Evolutionary conservation across 2,888 invertebrate genomes (phyloP), one percentile per base, ranked within the genome.

Genomic region (Globia sparganii): DNA sequence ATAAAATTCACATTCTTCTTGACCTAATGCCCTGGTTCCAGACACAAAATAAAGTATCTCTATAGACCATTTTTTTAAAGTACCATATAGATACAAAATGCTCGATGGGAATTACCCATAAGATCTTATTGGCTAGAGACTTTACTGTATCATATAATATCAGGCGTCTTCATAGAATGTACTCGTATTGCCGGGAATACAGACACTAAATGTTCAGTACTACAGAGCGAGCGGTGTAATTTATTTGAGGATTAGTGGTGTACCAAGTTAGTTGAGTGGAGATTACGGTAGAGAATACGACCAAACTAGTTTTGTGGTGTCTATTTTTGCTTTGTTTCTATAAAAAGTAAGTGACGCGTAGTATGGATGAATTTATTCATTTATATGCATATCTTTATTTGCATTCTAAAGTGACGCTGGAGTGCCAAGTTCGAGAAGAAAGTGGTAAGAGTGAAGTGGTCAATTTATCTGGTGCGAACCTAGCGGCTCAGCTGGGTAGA

Each of bases 161-260:
- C 49, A 78, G 46, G 53, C 21, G 40, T 66, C 58, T 80, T 79
- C 65, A 80, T 80, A 53, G 73, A 61, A 68, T 73, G 69, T n/a
- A n/a, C n/a, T n/a, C n/a, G n/a, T 73, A 83, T 81, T 85, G 79
- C 81, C 83, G 75, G 77, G 72, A 85, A 85, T 73, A 86, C 74
- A 81, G 78, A 84, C 69, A 84, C 78, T 79, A 77, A 86, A 75
- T 65, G 78, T 59, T 81, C 53, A 77, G 75, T 79, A 78, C 72
- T 62, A 58, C 37, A 67, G 69, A 43, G 43, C 64, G 69, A 43
- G 43, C 64, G 40, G 34, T 68, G 83, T 83, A 86, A 88, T 90
- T 86, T 87, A 83, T 86, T 80, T 82, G 58, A 81, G 77, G 81
- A 85, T 87, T 85, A 85, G 83, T 61, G 75, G 75, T 75, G 67